Base-by-base conservation (phyloP, 2,113 vertebrate species). In the Dicrurus megarhynchus region DNA sequence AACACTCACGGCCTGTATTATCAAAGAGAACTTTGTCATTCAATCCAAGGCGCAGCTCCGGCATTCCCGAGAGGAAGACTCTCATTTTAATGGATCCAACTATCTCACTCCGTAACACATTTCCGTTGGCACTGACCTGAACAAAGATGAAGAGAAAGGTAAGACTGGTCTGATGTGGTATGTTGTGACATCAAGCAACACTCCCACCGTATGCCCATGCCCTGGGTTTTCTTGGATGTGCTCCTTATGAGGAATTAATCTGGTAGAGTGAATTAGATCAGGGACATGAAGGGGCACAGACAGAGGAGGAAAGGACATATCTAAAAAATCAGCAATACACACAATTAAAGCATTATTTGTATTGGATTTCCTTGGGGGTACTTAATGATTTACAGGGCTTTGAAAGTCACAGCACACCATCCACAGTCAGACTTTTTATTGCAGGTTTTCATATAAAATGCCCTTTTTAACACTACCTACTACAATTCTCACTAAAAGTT, bases 1-100 rank as follows among this genome's bases (percentile, higher is more conserved):
- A 63, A 55, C 89, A 99, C 99, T 99, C 98, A 99, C 99, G 99
- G 97, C 99, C 99, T 30, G 99, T 99, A 71, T 99, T 99, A 92
- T 99, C 99, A 57, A 99, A 99, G 93, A 99, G 98, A 77, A 99
- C 99, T 98, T 99, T 99, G 98, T 99, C 99, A 1, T 99, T 99
- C 27, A 99, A 97, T 9, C 99, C 99, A 5, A 99, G 98, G 37
- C 99, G 99, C 91, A 99, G 95, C 95, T 99, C 99, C 0, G 99
- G 99, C 99, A 99, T 99, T 41, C 99, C 99, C 0, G 99, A 99
- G 23, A 99, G 98, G 96, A 99, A 99, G 4, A 99, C 99, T 4
- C 99, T 98, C 99, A 99, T 99, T 96, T 99, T 99, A 75, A 99
- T 99, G 96, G 99, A 99, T 17, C 99, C 99, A 6, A 99, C 99